These are phyloP conservation scores for Silurus asotus DNA, from an alignment of 2,113 vertebrate species.

Conservation along the genomic window DNA sequence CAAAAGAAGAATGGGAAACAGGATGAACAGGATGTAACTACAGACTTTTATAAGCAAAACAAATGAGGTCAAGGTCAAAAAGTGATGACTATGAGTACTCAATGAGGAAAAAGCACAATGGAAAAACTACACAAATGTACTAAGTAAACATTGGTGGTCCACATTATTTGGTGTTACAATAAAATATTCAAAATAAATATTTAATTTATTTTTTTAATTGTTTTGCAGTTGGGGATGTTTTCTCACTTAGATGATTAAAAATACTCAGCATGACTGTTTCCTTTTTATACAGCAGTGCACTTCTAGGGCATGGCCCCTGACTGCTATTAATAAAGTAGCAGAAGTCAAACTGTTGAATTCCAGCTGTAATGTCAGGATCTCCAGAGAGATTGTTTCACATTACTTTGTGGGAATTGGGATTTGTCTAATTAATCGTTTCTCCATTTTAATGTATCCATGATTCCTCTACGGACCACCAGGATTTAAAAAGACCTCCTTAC, in stretches of 20 bases:
- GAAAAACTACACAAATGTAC: not conserved
- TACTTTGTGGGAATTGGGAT: slow-evolving; percentile 31
- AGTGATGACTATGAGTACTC: not conserved
- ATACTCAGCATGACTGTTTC: not conserved
- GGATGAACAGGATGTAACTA: not conserved
- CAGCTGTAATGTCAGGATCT: slow-evolving; percentile 24
- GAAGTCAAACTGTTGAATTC: slow-evolving; percentile 14
- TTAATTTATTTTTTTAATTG: not conserved
- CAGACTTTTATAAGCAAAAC: too few relatives aligned
- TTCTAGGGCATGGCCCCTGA: not conserved
- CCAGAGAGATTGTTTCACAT: slow-evolving; percentile 26
- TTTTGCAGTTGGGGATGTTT: not conserved
- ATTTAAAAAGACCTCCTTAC: not conserved
- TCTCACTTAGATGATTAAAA: not conserved
- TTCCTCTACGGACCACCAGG: not conserved
- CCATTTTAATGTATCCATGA: slow-evolving; percentile 9
- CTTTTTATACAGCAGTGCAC: not conserved
- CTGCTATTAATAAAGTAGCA: slow-evolving; percentile 25
- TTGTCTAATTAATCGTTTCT: slow-evolving; percentile 7
- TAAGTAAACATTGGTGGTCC: not conserved
- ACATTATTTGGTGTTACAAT: not conserved
- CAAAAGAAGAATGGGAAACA: not conserved
- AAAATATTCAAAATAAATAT: too few relatives aligned
- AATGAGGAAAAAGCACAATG: not conserved
- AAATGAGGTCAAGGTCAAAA: not conserved